Evolutionary conservation across 2,888 invertebrate species (phyloP).

Genomic region (Atrina japonica): DNA sequence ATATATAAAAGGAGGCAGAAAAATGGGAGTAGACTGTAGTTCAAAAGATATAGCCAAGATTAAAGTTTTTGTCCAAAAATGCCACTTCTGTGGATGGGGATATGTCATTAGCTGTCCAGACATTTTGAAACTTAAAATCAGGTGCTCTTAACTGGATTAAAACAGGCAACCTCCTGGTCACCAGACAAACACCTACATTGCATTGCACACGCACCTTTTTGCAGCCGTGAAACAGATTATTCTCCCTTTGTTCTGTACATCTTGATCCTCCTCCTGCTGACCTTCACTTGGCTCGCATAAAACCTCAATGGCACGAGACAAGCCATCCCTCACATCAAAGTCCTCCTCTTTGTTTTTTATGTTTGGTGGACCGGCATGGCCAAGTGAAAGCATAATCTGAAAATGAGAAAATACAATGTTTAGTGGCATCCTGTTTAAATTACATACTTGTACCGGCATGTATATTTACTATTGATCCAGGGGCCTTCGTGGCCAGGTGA

Average conservation of each 20-base stretch:
- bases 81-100: too few species aligned
- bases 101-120: too few species aligned
- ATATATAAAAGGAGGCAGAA: too few species aligned
- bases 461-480: too few species aligned
- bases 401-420: slow-evolving; percentile 62
- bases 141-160: not conserved
- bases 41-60: too few species aligned
- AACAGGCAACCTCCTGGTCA: not conserved
- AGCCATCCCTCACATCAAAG: slow-evolving; percentile 88
- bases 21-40: too few species aligned
- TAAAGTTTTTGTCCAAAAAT: not conserved
- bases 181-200: not conserved
- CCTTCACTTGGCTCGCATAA: slow-evolving; percentile 90
- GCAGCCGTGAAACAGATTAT: slow-evolving; percentile 95
- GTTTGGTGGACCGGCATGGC: slow-evolving; percentile 88
- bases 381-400: slow-evolving; percentile 91
- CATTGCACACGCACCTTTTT: slow-evolving; percentile 80
- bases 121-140: too few species aligned
- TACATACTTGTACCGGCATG: too few species aligned
- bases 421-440: too few species aligned
- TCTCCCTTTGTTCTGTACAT: slow-evolving; percentile 86
- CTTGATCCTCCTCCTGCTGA: slow-evolving; percentile 85
- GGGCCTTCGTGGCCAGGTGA: too few species aligned
- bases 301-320: slow-evolving; percentile 92
- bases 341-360: slow-evolving; percentile 59